Evolutionary conservation across 2,113 vertebrate species (phyloP), one percentile per base, ranked within the genome.

Genomic region (Microtus pennsylvanicus): DNA sequence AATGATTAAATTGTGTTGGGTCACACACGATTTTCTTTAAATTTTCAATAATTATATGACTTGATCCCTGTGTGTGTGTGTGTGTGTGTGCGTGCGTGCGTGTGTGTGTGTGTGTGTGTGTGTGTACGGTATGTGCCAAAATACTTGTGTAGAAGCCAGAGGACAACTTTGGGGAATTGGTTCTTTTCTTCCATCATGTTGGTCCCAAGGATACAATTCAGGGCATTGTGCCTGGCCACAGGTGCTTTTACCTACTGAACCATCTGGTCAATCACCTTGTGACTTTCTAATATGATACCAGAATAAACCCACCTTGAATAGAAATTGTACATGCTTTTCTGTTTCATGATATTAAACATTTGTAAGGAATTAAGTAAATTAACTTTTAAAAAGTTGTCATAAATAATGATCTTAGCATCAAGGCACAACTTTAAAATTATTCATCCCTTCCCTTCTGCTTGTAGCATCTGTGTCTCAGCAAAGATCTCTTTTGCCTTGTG

Each of bases 301-400:
- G 17, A 67, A 76, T 45, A 72, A 89, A 58, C 38, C 1, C 69
- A 83, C 5, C 19, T 33, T 72, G 75, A 95, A 55, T 45, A 38
- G 45, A 89, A 80, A 81, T 76, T 52, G 7, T 9, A 50, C 28
- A 16, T 89, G 77, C 67, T 89, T 94, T 47, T 82, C 13, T 75
- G 21, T 35, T 22, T 63, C 47, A 33, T 78, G 22, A 50, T 80
- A 61, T 1, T 77, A 12, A 26, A 85, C 33, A 5, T 19, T 90
- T 92, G 69, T 0, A 78, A 83, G 55, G 38, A 78, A 33, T 85
- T 70, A 88, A 72, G 7, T 81, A 77, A 97, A 90, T 81, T 61
- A 88, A 83, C 58, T 92, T 65, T 70, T 69, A 91, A 94, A 30
- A 78, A 58, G 58, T 58, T 21, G 13, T 47, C 42, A 35, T 45